Evolutionary conservation across 1,140 invertebrate genomes (phyloP).

Genomic region (Procambarus virginalis): DNA sequence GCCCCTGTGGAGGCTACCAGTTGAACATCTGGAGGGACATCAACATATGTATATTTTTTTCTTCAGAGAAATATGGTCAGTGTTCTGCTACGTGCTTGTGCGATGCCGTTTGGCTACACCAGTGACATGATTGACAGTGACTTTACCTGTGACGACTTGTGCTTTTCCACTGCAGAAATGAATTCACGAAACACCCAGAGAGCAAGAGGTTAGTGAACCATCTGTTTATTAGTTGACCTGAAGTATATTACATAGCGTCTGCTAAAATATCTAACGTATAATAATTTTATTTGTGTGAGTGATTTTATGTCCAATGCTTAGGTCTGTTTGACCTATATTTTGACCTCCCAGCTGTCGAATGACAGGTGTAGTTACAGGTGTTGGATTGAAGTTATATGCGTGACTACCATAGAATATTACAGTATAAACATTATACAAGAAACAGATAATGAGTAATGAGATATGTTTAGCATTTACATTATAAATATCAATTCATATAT

Average conservation of each 20-base stretch:
- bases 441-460: no score
- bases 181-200: background rate
- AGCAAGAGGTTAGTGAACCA: background rate
- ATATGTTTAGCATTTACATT: no score
- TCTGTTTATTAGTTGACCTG: background rate
- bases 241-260: background rate
- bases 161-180: background rate
- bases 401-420: background rate
- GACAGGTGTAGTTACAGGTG: background rate
- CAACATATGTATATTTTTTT: background rate
- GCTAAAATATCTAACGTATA: background rate
- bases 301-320: no score
- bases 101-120: background rate
- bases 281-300: background rate
- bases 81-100: background rate
- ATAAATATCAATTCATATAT: no score
- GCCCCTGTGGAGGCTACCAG: background rate
- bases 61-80: background rate
- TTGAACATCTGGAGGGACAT: background rate
- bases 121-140: slow-evolving; percentile 2
- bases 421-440: no score
- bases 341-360: background rate
- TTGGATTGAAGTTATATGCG: background rate
- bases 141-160: background rate
- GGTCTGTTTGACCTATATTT: background rate